Base-by-base conservation (phyloP, 2,888 invertebrate species). In the Athalia rosae region DNA sequence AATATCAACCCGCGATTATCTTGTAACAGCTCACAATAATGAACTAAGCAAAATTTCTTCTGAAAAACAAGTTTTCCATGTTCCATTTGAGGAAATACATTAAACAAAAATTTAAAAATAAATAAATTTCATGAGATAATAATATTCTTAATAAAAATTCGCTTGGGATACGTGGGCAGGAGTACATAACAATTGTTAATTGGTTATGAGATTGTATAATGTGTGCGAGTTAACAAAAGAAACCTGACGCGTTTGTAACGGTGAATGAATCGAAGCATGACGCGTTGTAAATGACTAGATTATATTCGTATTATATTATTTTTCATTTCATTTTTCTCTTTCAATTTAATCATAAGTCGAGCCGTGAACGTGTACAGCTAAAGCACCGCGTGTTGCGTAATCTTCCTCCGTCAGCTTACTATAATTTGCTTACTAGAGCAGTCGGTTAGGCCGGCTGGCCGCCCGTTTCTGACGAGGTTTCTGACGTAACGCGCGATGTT, bases 381-480 rank as follows among this genome's bases (percentile, higher is more conserved):
- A n/a, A n/a, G 5, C 13, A 56, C 56, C 7, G 50, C 50, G 3
- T 4, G 74, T 74, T 74, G 74, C 74, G 74, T 62, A 74, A 67
- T 45, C 47, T 61, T 61, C 28, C 11, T 61, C 61, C 28, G 74
- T 62, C 45, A 74, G 61, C 61, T 74, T 50, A 43, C 59, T 61
- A 73, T 73, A 73, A 73, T 73, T 73, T 61, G 73, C 73, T 61
- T 73, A 73, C 61, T 73, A 48, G 59, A 73, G 73, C 73, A 73
- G 5, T 73, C 56, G 73, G 48, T 48, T 59, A 61, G 43, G 73
- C 73, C 73, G 61, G 61, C 48, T 15, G 7, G 28, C 28, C 28
- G 28, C 28, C 28, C 28, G 28, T 28, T 28, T 28, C 28, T 28
- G 28, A 28, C 28, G 28, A 28, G 28, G n/a, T 28, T 28, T 56